Evolutionary conservation across 2,797 vertebrate genomes (phyloP).

Genomic region (Momotus momota): DNA sequence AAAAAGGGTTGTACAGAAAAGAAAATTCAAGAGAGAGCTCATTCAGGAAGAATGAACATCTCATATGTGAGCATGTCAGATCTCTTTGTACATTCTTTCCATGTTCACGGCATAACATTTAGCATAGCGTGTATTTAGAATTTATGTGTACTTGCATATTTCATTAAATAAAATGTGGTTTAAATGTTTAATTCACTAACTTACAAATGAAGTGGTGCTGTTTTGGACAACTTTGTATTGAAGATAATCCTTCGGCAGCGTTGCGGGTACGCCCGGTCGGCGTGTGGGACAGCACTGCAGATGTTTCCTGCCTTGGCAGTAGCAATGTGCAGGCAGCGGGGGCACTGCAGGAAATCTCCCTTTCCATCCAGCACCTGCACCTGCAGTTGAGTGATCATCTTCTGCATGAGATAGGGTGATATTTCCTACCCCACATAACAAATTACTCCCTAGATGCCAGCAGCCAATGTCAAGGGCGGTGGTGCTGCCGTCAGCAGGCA

Average conservation of each 20-base stretch:
- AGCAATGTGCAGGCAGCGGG: background rate
- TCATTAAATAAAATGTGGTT: constrained; percentile 38
- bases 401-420: background rate
- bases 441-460: background rate
- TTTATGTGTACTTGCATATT: constrained; percentile 11
- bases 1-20: background rate
- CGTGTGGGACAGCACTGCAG: background rate
- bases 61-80: background rate
- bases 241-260: background rate
- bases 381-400: background rate
- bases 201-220: background rate
- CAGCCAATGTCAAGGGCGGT: background rate
- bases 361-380: background rate
- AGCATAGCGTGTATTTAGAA: background rate
- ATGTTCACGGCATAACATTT: background rate
- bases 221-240: background rate
- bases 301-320: background rate
- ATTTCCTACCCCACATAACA: background rate
- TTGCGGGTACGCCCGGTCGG: fast-evolving
- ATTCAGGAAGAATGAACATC: background rate
- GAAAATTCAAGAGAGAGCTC: background rate
- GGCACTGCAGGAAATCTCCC: background rate
- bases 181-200: constrained; percentile 37
- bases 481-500: fast-evolving
- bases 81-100: background rate